Conservation (phyloP, 2,113 vertebrate species). For the Datnioides undecimradiatus region DNA sequence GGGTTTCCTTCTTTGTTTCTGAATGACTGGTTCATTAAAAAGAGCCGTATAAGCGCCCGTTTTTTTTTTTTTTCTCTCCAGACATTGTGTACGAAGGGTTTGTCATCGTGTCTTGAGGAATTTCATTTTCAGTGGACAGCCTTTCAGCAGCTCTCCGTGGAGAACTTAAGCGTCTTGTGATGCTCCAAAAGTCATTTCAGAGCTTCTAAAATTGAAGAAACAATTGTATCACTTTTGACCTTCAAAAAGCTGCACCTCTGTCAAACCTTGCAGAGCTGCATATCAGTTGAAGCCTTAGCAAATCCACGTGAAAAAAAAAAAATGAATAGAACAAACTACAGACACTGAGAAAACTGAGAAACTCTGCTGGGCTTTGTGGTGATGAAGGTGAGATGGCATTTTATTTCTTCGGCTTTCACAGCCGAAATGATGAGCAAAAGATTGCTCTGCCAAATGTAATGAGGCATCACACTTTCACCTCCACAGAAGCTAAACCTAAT, state of each 20-base stretch:
- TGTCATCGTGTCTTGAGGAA: background rate
- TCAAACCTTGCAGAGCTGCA: conserved; percentile 2
- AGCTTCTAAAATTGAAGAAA: background rate
- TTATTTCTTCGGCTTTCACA: conserved; percentile 55
- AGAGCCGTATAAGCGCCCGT: background rate
- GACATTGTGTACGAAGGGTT: background rate
- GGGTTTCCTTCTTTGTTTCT: background rate
- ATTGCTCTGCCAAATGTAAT: conserved; percentile 80
- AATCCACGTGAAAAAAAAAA: conserved; percentile 21
- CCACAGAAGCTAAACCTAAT: conserved; percentile 77
- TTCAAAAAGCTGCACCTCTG: conserved; percentile 27
- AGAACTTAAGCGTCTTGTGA: conserved; percentile 17
- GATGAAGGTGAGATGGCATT: conserved; percentile 38
- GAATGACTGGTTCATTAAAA: conserved; percentile 28
- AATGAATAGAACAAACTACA: background rate
- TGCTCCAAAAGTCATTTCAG: conserved; percentile 17
- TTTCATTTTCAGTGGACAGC: conserved; percentile 6
- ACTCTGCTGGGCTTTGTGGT: conserved; percentile 13
- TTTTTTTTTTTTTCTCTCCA: too few relatives aligned
- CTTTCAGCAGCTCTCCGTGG: conserved; percentile 17
- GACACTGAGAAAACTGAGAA: conserved; percentile 38
- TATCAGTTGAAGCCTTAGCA: conserved; percentile 12
- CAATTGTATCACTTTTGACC: conserved; percentile 34
- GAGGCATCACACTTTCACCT: conserved; percentile 78
- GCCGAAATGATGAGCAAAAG: conserved; percentile 72